Conservation (phyloP, 2,113 vertebrate species). For the Tauraco erythrolophus region DNA sequence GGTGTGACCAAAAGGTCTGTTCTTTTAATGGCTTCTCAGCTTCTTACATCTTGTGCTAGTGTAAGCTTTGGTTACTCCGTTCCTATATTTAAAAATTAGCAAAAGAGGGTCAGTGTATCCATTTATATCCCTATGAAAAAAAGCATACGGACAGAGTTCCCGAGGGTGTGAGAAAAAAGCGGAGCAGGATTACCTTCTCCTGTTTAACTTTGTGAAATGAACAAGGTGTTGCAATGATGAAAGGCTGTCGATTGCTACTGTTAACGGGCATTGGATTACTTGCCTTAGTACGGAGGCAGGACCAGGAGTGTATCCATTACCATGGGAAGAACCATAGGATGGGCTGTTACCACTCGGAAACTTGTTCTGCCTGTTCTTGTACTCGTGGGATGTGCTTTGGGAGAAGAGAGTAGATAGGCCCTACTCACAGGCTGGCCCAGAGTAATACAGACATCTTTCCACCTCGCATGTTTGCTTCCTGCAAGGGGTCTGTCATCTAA, state of each 20-base stretch:
- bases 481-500: neutral
- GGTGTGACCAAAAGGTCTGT: neutral
- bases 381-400: neutral
- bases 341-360: neutral
- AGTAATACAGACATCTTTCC: neutral
- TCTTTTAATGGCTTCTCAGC: neutral
- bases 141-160: neutral
- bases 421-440: neutral
- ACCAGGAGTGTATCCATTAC: neutral
- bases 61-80: neutral
- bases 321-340: neutral
- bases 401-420: neutral
- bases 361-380: neutral
- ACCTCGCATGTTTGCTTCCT: neutral
- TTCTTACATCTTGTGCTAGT: neutral
- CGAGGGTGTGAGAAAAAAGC: neutral
- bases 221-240: neutral
- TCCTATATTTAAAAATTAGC: neutral
- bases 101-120: neutral
- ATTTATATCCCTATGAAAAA: neutral
- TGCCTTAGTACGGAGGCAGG: neutral
- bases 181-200: neutral
- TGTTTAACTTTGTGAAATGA: neutral
- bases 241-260: rapidly evolving
- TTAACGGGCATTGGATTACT: neutral